These are phyloP conservation scores for Eristalinus aeneus DNA, from an alignment of 2,888 invertebrate genomes.

Conservation along the genomic window DNA sequence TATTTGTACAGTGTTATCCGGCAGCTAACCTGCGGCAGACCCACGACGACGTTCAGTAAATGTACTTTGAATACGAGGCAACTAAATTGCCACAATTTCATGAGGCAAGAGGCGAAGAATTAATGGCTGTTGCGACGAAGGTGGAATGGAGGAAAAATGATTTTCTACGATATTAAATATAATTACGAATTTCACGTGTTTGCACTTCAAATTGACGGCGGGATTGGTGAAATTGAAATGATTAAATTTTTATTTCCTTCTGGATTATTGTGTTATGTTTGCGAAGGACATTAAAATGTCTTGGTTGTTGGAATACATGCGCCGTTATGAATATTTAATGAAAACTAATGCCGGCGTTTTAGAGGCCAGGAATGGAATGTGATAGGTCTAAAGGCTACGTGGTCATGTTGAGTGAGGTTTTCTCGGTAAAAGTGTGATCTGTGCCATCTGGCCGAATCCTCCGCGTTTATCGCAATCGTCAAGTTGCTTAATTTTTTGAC, in stretches of 20 bases:
- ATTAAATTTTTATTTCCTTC: not conserved
- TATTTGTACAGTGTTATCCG: slow-evolving; percentile 66
- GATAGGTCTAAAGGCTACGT: too few species aligned
- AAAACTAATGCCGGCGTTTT: too few species aligned
- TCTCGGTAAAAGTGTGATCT: too few species aligned
- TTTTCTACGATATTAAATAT: slow-evolving; percentile 59
- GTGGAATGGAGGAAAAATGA: slow-evolving; percentile 45
- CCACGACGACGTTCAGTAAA: not conserved
- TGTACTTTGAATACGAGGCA: not conserved
- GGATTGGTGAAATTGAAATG: not conserved
- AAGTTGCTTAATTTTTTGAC: too few species aligned
- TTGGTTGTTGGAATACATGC: too few species aligned
- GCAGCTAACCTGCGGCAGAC: slow-evolving; percentile 52
- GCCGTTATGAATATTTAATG: too few species aligned
- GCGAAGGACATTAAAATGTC: not conserved
- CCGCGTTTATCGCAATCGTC: too few species aligned
- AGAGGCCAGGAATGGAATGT: too few species aligned
- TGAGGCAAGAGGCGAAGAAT: not conserved
- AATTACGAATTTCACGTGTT: slow-evolving; percentile 54
- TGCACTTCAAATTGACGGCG: slow-evolving; percentile 25
- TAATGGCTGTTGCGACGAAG: slow-evolving; percentile 50
- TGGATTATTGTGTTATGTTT: not conserved
- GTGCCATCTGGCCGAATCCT: too few species aligned
- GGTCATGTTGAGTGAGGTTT: too few species aligned
- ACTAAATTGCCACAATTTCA: not conserved